Conservation (phyloP, 2,888 invertebrate species). For the Eupithecia exiguata region DNA sequence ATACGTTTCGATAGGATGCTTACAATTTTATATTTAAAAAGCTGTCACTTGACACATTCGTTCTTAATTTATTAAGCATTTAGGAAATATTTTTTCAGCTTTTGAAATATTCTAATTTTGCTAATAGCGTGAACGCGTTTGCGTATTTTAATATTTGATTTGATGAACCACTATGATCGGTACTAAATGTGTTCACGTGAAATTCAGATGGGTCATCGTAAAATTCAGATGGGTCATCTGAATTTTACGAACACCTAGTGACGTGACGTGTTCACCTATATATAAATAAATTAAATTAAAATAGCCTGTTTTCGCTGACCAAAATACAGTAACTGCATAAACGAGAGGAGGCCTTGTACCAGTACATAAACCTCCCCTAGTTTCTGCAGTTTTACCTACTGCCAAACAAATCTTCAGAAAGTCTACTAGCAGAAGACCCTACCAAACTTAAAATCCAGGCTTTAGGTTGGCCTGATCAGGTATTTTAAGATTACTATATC, state of each 20-base stretch:
- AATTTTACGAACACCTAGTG: background rate
- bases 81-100: background rate
- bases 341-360: too few species aligned
- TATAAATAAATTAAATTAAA: background rate
- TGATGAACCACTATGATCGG: background rate
- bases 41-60: constrained; percentile 26
- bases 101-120: background rate
- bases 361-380: too few species aligned
- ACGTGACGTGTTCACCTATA: background rate
- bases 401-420: background rate
- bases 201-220: background rate
- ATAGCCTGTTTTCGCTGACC: background rate
- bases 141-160: background rate
- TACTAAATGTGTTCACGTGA: background rate
- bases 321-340: background rate
- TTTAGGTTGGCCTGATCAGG: background rate
- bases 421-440: background rate
- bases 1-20: constrained; percentile 32
- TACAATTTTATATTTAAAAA: constrained; percentile 30
- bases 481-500: background rate
- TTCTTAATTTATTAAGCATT: background rate
- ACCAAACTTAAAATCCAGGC: background rate
- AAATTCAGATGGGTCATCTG: background rate
- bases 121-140: background rate
- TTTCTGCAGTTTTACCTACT: background rate